phyloP scores from a whole-genome alignment of 2,888 invertebrate species.

The Parnassius mnemosyne region DNA sequence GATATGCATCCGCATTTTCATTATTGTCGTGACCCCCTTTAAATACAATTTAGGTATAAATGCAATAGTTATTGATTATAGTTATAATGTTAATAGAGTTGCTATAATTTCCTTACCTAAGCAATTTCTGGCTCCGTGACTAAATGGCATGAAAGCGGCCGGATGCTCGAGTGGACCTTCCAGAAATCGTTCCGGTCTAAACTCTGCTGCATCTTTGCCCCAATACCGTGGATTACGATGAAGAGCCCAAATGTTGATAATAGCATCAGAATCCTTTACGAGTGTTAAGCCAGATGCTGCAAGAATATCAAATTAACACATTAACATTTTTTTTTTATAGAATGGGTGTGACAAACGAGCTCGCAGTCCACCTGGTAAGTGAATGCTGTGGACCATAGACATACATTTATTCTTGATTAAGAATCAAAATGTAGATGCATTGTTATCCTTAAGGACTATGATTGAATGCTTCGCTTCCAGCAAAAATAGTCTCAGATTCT shows the following conservation, averaged over 20 bases:
- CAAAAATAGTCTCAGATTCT: too few species aligned
- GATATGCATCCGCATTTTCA: not conserved
- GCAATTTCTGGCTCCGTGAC: constrained; percentile 47
- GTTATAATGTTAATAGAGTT: too few species aligned
- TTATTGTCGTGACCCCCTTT: not conserved
- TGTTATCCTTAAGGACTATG: too few species aligned
- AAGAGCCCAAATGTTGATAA: constrained; percentile 44
- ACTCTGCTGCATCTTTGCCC: constrained; percentile 50
- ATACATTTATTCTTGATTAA: too few species aligned
- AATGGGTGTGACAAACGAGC: too few species aligned
- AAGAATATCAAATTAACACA: not conserved
- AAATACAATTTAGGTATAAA: not conserved
- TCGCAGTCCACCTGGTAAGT: too few species aligned
- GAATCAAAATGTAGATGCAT: too few species aligned
- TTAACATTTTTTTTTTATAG: too few species aligned
- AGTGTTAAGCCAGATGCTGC: constrained; percentile 44
- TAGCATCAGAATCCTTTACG: constrained; percentile 34
- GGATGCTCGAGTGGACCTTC: constrained; percentile 39
- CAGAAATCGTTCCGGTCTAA: constrained; percentile 54
- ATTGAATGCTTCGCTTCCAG: too few species aligned
- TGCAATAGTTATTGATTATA: too few species aligned
- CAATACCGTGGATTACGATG: constrained; percentile 55
- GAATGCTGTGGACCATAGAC: too few species aligned
- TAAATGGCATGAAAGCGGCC: constrained; percentile 46
- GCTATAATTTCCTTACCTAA: constrained; percentile 38